Conservation (phyloP, 2,113 vertebrate species). For the Rhineura floridana region DNA sequence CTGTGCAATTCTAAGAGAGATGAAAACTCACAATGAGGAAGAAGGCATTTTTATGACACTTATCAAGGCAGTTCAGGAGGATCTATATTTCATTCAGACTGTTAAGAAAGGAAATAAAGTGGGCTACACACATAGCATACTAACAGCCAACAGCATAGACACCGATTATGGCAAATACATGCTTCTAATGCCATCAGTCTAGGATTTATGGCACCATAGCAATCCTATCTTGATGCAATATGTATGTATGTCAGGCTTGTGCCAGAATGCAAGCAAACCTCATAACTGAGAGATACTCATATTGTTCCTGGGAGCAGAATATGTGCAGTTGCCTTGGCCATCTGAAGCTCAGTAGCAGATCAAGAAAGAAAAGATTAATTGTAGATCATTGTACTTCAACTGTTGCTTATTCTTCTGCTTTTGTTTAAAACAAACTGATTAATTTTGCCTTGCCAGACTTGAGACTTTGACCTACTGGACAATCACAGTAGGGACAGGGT, state of each 20-base stretch:
- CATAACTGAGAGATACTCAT: slow-evolving; percentile 40
- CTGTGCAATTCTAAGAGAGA: slow-evolving; percentile 18
- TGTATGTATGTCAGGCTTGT: slow-evolving; percentile 63
- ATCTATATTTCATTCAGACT: slow-evolving; percentile 32
- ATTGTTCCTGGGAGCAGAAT: slow-evolving; percentile 42
- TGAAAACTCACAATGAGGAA: slow-evolving; percentile 36
- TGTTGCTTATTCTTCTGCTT: slow-evolving; percentile 42
- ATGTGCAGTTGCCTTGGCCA: slow-evolving; percentile 55
- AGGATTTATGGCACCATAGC: slow-evolving; percentile 80
- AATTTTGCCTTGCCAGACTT: background rate
- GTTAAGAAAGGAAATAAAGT: slow-evolving; percentile 27
- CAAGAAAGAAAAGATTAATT: slow-evolving; percentile 54
- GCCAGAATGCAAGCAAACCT: slow-evolving; percentile 68
- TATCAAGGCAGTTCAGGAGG: slow-evolving; percentile 41
- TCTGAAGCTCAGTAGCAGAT: slow-evolving; percentile 52
- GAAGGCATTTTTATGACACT: slow-evolving; percentile 34
- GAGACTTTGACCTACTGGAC: background rate
- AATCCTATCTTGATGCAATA: slow-evolving; percentile 70
- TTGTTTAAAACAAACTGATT: slow-evolving; percentile 52
- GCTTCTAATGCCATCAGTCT: slow-evolving; percentile 72
- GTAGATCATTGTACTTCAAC: slow-evolving; percentile 36
- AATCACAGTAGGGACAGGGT: background rate
- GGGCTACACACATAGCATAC: slow-evolving; percentile 33
- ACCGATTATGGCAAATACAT: slow-evolving; percentile 61
- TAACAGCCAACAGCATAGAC: slow-evolving; percentile 47